These are phyloP conservation scores for Bos indicus DNA, from an alignment of 2,113 vertebrate genomes.

Conservation along the genomic window DNA sequence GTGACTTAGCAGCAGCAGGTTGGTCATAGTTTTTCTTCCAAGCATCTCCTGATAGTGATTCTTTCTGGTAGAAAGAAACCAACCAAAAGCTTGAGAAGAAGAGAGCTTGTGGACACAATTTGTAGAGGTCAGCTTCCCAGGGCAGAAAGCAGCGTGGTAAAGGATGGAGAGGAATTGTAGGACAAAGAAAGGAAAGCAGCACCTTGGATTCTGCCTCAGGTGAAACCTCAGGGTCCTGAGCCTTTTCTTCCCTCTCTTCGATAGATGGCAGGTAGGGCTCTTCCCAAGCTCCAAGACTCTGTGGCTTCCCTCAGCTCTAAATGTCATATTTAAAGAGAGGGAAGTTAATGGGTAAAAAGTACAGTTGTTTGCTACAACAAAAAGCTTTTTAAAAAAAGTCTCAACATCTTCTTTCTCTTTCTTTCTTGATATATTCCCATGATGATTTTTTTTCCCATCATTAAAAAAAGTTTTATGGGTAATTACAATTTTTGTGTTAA, in stretches of 20 bases:
- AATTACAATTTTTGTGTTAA: slow-evolving; percentile 14
- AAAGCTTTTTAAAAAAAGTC: neutral
- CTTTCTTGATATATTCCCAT: neutral
- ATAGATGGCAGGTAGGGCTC: too few species aligned
- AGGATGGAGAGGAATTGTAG: neutral
- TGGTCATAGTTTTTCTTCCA: neutral
- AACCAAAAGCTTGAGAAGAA: neutral
- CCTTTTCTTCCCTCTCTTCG: neutral
- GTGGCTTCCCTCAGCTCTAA: neutral
- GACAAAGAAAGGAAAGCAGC: neutral
- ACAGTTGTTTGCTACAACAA: neutral
- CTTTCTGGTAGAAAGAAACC: neutral
- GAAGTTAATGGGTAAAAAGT: neutral
- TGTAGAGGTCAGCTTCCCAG: neutral
- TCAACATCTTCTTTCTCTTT: neutral
- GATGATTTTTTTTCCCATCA: neutral
- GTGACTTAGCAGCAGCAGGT: too few species aligned
- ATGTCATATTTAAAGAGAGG: neutral
- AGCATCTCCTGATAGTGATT: neutral
- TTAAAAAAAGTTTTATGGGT: neutral
- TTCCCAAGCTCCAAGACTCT: neutral
- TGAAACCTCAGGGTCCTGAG: neutral
- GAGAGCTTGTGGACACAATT: neutral
- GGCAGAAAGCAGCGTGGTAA: neutral
- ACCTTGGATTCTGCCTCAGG: neutral